These are phyloP conservation scores for Amblyteles armatorius DNA, from an alignment of 2,888 invertebrate genomes.

Conservation along the genomic window DNA sequence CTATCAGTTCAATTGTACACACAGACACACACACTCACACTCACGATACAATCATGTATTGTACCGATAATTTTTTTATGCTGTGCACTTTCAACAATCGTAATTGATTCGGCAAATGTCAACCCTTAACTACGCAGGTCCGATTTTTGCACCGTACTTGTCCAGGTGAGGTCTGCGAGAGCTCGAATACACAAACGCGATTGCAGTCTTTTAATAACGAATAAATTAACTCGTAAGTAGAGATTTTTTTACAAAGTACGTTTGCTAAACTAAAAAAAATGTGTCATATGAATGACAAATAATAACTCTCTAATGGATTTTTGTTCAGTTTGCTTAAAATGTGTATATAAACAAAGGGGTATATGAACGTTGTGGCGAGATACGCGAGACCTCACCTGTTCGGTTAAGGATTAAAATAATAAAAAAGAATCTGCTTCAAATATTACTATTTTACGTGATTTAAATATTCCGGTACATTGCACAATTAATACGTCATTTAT, in stretches of 20 bases:
- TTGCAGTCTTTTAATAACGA: constrained; percentile 4
- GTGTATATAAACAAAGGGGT: background rate
- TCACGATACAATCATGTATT: background rate
- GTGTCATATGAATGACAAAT: background rate
- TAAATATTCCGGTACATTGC: background rate
- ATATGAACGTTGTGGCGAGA: background rate
- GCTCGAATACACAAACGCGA: constrained; percentile 5
- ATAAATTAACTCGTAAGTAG: constrained; percentile 9
- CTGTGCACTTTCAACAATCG: background rate
- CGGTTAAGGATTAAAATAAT: background rate
- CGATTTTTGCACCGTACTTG: background rate
- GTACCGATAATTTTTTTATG: background rate
- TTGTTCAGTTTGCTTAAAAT: background rate
- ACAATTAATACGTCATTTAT: background rate
- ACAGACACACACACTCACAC: background rate
- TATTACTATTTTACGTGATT: background rate
- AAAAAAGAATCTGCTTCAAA: background rate
- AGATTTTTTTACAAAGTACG: background rate
- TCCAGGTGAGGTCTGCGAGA: constrained; percentile 13
- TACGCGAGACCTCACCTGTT: constrained; percentile 1
- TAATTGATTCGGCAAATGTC: background rate
- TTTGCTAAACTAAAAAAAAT: background rate
- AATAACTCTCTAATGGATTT: background rate
- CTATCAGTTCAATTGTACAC: background rate
- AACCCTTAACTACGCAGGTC: background rate